A percentile compares a stretch with the other conserved stretches of the same genome.
These are phyloP conservation scores for Nebria ingens DNA, from an alignment of 1,140 invertebrate genomes.

Conservation along the genomic window DNA sequence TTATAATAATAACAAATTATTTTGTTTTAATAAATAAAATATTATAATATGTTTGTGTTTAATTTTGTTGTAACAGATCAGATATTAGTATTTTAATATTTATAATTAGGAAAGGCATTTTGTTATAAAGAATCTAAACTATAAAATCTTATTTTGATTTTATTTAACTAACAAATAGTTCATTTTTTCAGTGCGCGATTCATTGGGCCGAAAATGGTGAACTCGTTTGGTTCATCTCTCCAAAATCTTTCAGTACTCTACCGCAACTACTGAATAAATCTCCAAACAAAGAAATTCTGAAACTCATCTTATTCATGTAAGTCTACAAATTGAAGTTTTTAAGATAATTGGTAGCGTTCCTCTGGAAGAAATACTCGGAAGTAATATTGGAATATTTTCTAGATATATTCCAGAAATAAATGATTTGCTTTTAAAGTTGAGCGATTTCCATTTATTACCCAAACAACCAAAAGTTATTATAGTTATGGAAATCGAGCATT, in stretches of 20 bases:
- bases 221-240: constrained; percentile 25
- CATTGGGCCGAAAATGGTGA: constrained; percentile 21
- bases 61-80: too few species aligned
- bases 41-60: too few species aligned
- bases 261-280: constrained; percentile 18
- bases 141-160: too few species aligned
- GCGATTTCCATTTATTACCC: constrained; percentile 23
- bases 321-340: constrained; percentile 2
- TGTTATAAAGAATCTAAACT: too few species aligned
- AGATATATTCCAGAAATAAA: constrained; percentile 23
- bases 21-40: too few species aligned
- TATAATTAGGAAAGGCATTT: too few species aligned
- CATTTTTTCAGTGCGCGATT: constrained; percentile 22
- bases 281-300: constrained; percentile 22
- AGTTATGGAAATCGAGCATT: constrained; percentile 20
- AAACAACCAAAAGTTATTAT: constrained; percentile 23
- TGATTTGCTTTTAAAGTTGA: constrained; percentile 22
- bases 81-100: too few species aligned
- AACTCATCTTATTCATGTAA: constrained; percentile 28
- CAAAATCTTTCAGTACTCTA: constrained; percentile 19
- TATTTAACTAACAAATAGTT: neutral
- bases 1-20: too few species aligned
- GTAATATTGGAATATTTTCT: constrained; percentile 14
- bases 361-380: too few species aligned
- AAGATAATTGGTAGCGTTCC: too few species aligned